These are phyloP conservation scores for Nerophis ophidion DNA, from an alignment of 2,113 vertebrate genomes.

Conservation along the genomic window DNA sequence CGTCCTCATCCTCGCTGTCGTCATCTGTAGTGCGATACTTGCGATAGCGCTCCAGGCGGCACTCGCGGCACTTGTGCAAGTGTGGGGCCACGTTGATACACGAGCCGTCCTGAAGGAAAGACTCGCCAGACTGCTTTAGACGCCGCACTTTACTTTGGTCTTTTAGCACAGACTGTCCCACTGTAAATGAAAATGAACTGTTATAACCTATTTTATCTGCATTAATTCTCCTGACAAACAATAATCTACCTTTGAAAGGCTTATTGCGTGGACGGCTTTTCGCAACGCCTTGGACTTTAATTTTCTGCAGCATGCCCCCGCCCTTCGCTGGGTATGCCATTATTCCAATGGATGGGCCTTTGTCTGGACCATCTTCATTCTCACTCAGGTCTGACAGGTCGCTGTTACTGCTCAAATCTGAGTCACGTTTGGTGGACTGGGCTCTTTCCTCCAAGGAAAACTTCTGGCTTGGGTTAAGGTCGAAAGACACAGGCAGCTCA, in stretches of 20 bases:
- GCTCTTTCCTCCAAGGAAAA: conserved; percentile 90
- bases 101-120: conserved; percentile 95
- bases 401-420: conserved; percentile 92
- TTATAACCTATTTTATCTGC: conserved; percentile 2
- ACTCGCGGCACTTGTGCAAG: conserved; percentile 96
- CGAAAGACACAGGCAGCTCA: conserved; percentile 77
- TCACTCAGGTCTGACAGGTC: conserved; percentile 96
- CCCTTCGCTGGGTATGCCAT: conserved; percentile 46
- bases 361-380: conserved; percentile 84
- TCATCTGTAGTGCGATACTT: conserved; percentile 85
- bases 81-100: conserved; percentile 98
- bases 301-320: conserved; percentile 77
- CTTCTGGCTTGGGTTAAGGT: conserved; percentile 82
- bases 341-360: conserved; percentile 59
- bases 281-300: conserved; percentile 78
- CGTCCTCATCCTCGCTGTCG: conserved; percentile 82
- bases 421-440: conserved; percentile 85
- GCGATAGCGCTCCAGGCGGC: conserved; percentile 91
- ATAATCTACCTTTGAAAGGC: conserved; percentile 86
- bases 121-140: conserved; percentile 94
- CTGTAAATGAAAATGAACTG: conserved; percentile 53
- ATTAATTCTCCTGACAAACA: not conserved
- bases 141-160: conserved; percentile 94
- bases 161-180: conserved; percentile 93
- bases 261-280: conserved; percentile 90